Evolutionary conservation across 2,113 vertebrate species (phyloP).

Genomic region (Cinclus mexicanus): DNA sequence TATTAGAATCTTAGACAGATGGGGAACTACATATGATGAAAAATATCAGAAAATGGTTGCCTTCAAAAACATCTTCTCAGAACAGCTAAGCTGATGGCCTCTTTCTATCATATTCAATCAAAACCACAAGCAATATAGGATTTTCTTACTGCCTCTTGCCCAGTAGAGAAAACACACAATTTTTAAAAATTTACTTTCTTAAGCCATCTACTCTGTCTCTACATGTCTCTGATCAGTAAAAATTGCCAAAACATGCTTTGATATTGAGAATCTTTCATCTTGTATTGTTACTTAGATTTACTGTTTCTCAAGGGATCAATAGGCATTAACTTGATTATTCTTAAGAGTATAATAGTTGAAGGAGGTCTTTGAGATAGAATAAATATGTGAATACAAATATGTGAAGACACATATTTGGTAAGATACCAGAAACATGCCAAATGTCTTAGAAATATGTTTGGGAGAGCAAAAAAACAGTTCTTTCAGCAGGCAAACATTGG

Average conservation of each 20-base stretch:
- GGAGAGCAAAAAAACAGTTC: background rate
- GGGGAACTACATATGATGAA: background rate
- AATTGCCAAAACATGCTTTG: background rate
- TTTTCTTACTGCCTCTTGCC: background rate
- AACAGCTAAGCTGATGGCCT: fast-evolving
- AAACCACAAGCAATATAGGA: background rate
- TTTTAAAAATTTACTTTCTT: background rate
- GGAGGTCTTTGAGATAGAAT: background rate
- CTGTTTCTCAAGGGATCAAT: background rate
- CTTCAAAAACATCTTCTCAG: background rate
- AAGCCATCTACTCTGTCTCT: background rate
- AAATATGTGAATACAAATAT: background rate
- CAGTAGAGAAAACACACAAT: background rate
- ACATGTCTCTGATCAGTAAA: background rate
- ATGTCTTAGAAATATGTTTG: background rate
- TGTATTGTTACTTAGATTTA: background rate
- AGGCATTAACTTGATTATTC: background rate
- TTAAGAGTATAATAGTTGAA: background rate
- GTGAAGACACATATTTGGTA: background rate
- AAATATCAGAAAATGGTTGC: background rate
- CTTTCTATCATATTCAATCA: background rate
- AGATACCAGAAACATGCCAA: background rate
- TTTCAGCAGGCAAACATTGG: background rate
- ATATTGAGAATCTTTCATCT: background rate
- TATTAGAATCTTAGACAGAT: background rate